Evolutionary conservation across 2,888 invertebrate genomes (phyloP).

Genomic region (Chrysomela aeneicollis): DNA sequence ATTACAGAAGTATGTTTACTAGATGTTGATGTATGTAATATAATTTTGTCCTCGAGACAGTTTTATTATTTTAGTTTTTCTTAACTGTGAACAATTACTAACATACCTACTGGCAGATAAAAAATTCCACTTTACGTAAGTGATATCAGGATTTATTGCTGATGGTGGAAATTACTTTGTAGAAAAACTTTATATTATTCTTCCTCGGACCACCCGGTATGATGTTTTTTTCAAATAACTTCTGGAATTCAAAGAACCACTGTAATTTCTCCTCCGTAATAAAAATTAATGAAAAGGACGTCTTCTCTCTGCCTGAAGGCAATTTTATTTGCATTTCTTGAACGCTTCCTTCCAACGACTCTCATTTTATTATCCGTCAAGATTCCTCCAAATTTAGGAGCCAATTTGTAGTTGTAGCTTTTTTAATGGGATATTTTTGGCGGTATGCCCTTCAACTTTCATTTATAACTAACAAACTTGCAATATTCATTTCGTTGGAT

Average conservation of each 20-base stretch:
- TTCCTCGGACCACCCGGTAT: too few relatives aligned
- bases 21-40: too few relatives aligned
- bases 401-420: constrained; percentile 39
- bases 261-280: constrained; percentile 16
- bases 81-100: too few relatives aligned
- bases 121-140: too few relatives aligned
- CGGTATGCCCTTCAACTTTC: constrained; percentile 39
- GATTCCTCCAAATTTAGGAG: constrained; percentile 32
- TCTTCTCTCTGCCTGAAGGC: constrained; percentile 12
- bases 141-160: too few relatives aligned
- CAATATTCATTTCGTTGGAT: constrained; percentile 52
- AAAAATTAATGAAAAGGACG: constrained; percentile 20
- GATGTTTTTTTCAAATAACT: constrained; percentile 12
- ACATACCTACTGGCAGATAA: too few relatives aligned
- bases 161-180: too few relatives aligned
- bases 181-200: too few relatives aligned
- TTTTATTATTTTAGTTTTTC: too few relatives aligned
- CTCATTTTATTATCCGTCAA: constrained; percentile 3
- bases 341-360: background rate
- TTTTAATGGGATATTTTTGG: constrained; percentile 38
- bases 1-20: too few relatives aligned
- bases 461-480: constrained; percentile 35
- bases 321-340: constrained; percentile 15
- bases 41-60: too few relatives aligned
- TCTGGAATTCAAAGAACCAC: constrained; percentile 17